Conservation (phyloP, 2,888 invertebrate species). For the Molanna angustata region DNA sequence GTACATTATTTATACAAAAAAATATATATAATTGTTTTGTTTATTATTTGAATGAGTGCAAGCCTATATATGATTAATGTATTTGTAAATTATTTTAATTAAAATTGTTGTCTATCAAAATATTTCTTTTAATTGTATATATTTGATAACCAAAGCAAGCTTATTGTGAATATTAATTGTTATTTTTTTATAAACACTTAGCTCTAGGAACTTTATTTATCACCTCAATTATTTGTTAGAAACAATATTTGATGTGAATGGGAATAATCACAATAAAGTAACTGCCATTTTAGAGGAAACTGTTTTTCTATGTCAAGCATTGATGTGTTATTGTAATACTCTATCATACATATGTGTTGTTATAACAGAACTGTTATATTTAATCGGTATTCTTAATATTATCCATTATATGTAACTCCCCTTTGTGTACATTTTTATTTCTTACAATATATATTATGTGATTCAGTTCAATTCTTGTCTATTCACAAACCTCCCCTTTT, state of each 20-base stretch:
- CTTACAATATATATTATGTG: not conserved
- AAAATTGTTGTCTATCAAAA: conserved; percentile 13
- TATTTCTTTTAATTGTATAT: conserved; percentile 18
- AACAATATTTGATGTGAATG: conserved; percentile 29
- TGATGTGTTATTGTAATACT: conserved; percentile 31
- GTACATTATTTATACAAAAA: not conserved
- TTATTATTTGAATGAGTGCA: not conserved
- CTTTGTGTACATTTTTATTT: conserved; percentile 5
- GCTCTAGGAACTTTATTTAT: conserved; percentile 23
- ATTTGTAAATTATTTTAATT: conserved; percentile 1
- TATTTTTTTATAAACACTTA: conserved; percentile 27
- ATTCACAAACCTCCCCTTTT: too few species aligned
- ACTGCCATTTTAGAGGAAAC: conserved; percentile 21
- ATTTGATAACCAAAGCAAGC: conserved; percentile 29
- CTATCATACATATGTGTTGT: conserved; percentile 30
- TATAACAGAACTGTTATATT: conserved; percentile 23
- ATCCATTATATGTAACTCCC: not conserved
- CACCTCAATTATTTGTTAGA: conserved; percentile 27
- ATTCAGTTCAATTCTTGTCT: not conserved
- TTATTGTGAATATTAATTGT: conserved; percentile 27
- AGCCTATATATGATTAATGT: not conserved
- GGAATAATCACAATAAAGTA: conserved; percentile 20
- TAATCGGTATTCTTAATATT: conserved; percentile 15
- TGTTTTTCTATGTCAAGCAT: conserved; percentile 31
- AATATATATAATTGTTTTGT: not conserved